A percentile compares a stretch with the other conserved stretches of the same genome.
Conservation (phyloP, 1,140 invertebrate genomes). For the Aphaenogaster floridana region DNA sequence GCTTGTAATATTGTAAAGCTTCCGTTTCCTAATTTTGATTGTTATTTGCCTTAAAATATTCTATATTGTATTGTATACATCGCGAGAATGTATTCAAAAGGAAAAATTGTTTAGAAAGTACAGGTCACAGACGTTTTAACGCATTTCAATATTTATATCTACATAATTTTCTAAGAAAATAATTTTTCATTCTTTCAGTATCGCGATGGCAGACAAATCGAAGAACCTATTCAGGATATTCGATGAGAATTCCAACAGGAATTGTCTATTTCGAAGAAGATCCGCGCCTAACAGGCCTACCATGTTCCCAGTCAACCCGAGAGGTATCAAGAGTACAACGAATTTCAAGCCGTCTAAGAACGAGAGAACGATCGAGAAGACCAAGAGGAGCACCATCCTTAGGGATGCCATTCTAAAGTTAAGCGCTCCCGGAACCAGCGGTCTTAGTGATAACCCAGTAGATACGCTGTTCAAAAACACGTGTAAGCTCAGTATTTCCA, state of each 20-base stretch:
- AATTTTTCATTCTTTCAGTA: conserved; percentile 70
- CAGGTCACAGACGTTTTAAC: background rate
- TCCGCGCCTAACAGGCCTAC: conserved; percentile 79
- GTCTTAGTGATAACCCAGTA: conserved; percentile 77
- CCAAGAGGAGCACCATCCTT: conserved; percentile 81
- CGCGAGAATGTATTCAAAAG: background rate
- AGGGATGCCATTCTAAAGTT: conserved; percentile 84
- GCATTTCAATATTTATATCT: background rate
- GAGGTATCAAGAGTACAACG: conserved; percentile 83
- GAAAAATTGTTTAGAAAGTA: background rate
- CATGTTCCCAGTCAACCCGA: conserved; percentile 70
- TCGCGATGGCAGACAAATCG: conserved; percentile 73
- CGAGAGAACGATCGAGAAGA: conserved; percentile 79
- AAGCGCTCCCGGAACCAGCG: conserved; percentile 67
- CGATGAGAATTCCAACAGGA: conserved; percentile 73
- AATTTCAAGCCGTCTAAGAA: conserved; percentile 83
- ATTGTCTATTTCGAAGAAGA: conserved; percentile 77
- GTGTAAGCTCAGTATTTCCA: conserved; percentile 80
- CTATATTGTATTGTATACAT: background rate
- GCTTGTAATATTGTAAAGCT: conserved; percentile 12
- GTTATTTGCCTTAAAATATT: background rate
- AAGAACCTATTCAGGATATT: conserved; percentile 81
- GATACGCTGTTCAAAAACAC: conserved; percentile 78
- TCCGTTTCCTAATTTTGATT: background rate
- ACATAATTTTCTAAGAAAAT: background rate